These are phyloP conservation scores for Eurytoma californica DNA, from an alignment of 2,888 invertebrate species.

Conservation along the genomic window DNA sequence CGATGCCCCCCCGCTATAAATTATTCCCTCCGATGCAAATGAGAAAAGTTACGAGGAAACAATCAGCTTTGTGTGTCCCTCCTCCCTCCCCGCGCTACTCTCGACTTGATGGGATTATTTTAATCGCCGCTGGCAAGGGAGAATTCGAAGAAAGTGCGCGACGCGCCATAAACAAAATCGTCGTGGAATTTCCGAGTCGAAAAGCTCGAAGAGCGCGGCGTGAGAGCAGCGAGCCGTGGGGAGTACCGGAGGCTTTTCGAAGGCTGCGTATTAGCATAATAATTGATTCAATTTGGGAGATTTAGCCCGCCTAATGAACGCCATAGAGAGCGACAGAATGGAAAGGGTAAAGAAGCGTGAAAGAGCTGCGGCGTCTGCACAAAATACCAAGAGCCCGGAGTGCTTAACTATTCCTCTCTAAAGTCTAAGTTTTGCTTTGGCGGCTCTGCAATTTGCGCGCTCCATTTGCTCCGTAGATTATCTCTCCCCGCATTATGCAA, in stretches of 20 bases:
- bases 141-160: neutral
- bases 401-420: slow-evolving; percentile 45
- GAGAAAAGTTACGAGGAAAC: slow-evolving; percentile 39
- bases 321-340: slow-evolving; percentile 60
- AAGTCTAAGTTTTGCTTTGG: slow-evolving; percentile 48
- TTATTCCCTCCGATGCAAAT: slow-evolving; percentile 32
- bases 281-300: slow-evolving; percentile 74
- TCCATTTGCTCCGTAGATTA: slow-evolving; percentile 51
- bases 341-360: slow-evolving; percentile 70
- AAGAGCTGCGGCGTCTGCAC: slow-evolving; percentile 63
- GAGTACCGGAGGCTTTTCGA: slow-evolving; percentile 64
- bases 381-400: slow-evolving; percentile 46
- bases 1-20: slow-evolving; percentile 24
- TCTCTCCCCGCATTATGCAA: neutral
- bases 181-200: neutral
- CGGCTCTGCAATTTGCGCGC: slow-evolving; percentile 42
- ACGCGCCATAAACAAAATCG: slow-evolving; percentile 19
- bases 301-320: slow-evolving; percentile 71
- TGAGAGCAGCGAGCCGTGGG: neutral
- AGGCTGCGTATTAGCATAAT: slow-evolving; percentile 69
- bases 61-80: slow-evolving; percentile 20
- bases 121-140: neutral
- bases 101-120: slow-evolving; percentile 15
- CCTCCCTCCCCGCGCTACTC: neutral
- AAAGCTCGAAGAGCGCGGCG: neutral